Percentiles rank a stretch among this genome's conserved stretches.
phyloP scores from a whole-genome alignment of 2,888 invertebrate species.

The Lamellibrachia columna region DNA sequence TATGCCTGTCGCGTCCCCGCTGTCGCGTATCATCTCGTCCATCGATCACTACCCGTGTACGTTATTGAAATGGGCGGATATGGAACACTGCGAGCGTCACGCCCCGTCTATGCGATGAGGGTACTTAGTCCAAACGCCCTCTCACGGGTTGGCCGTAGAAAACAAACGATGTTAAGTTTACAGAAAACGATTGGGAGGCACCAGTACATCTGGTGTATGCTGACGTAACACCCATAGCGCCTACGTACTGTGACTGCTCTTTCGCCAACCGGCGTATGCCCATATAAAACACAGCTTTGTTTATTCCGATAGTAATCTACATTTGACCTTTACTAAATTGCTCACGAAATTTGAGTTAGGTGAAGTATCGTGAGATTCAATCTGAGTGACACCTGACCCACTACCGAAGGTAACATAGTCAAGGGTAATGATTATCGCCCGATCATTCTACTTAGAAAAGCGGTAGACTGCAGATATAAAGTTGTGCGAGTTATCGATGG shows the following conservation, averaged over 20 bases:
- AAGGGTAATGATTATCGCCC: not conserved
- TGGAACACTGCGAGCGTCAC: not conserved
- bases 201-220: not conserved
- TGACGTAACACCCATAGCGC: not conserved
- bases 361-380: not conserved
- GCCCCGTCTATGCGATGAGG: not conserved
- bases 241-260: not conserved
- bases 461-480: not conserved
- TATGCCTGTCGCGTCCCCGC: not conserved
- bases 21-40: slow-evolving; percentile 2
- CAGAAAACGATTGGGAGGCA: not conserved
- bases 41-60: not conserved
- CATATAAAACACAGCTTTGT: not conserved
- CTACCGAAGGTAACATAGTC: not conserved
- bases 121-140: not conserved
- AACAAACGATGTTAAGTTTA: not conserved
- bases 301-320: not conserved
- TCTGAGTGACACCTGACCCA: not conserved
- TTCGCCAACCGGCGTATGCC: not conserved
- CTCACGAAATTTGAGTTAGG: not conserved
- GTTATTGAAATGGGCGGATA: slow-evolving; percentile 16
- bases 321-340: not conserved
- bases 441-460: not conserved
- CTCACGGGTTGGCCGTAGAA: not conserved
- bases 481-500: not conserved